These are phyloP conservation scores for Trachymyrmex septentrionalis DNA, from an alignment of 1,140 invertebrate species.

Conservation along the genomic window DNA sequence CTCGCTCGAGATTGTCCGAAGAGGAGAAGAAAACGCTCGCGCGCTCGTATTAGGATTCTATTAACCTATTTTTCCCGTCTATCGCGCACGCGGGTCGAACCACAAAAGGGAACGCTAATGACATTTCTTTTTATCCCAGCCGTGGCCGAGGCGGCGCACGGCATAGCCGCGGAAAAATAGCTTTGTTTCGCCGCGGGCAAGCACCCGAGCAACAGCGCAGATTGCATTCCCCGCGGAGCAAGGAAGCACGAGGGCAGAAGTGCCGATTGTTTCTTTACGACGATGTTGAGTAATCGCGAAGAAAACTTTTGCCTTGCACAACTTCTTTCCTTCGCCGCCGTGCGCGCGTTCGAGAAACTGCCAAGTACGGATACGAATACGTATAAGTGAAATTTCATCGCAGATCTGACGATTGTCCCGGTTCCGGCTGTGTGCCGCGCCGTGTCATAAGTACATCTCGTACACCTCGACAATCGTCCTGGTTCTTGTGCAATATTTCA, in stretches of 20 bases:
- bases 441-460: conserved; percentile 28
- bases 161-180: conserved; percentile 30
- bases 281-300: conserved; percentile 56
- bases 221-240: conserved; percentile 33
- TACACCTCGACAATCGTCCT: conserved; percentile 4
- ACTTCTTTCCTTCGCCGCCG: not conserved
- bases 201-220: conserved; percentile 13
- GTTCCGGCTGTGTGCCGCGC: not conserved
- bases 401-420: conserved; percentile 40
- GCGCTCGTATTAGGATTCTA: conserved; percentile 71
- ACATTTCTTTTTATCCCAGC: conserved; percentile 53
- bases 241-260: not conserved
- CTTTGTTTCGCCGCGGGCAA: conserved; percentile 37
- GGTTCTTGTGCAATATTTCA: conserved; percentile 10
- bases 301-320: conserved; percentile 33
- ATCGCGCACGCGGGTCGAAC: conserved; percentile 49
- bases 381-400: conserved; percentile 35
- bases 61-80: conserved; percentile 68
- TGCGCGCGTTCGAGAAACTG: conserved; percentile 16
- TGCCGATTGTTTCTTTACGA: conserved; percentile 53
- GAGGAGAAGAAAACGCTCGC: conserved; percentile 42
- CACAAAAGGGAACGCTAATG: conserved; percentile 62
- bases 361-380: conserved; percentile 4
- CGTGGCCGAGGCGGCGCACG: not conserved
- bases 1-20: not conserved